phyloP scores from a whole-genome alignment of 2,888 invertebrate species.

The Cepaea hortensis region DNA sequence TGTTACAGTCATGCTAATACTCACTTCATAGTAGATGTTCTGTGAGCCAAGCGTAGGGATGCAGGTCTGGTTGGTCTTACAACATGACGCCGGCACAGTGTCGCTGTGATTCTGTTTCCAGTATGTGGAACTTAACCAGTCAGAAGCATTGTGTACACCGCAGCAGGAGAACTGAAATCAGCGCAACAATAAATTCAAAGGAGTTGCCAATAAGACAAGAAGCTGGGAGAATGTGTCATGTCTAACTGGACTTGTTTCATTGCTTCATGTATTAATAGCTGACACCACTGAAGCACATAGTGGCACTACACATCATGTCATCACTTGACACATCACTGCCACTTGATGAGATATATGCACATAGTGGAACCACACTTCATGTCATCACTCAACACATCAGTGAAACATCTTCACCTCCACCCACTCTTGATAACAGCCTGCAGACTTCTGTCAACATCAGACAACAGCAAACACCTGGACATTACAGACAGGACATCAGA shows the following conservation, averaged over 20 bases:
- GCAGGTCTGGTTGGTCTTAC: slow-evolving; percentile 52
- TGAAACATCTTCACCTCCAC: no score
- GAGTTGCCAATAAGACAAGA: background rate
- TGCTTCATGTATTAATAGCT: background rate
- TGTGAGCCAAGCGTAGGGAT: slow-evolving; percentile 18
- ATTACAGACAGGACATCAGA: no score
- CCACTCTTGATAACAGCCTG: no score
- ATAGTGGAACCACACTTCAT: no score
- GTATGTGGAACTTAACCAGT: slow-evolving; percentile 84
- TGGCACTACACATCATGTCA: background rate
- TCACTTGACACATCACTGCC: no score
- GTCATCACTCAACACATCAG: no score
- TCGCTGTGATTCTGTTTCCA: slow-evolving; percentile 57
- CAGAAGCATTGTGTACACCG: slow-evolving; percentile 85
- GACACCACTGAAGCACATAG: background rate
- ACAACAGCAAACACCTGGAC: no score
- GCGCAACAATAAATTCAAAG: background rate
- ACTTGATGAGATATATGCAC: no score
- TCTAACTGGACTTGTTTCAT: no score
- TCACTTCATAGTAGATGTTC: slow-evolving; percentile 58
- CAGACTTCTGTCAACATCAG: no score
- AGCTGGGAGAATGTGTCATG: no score
- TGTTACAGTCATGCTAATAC: background rate
- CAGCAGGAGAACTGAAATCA: slow-evolving; percentile 85
- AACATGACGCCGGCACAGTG: slow-evolving; percentile 70